Percentiles rank a stretch among this genome's conserved stretches.
These are phyloP conservation scores for Subacronicta megacephala DNA, from an alignment of 2,888 invertebrate genomes.

Conservation along the genomic window DNA sequence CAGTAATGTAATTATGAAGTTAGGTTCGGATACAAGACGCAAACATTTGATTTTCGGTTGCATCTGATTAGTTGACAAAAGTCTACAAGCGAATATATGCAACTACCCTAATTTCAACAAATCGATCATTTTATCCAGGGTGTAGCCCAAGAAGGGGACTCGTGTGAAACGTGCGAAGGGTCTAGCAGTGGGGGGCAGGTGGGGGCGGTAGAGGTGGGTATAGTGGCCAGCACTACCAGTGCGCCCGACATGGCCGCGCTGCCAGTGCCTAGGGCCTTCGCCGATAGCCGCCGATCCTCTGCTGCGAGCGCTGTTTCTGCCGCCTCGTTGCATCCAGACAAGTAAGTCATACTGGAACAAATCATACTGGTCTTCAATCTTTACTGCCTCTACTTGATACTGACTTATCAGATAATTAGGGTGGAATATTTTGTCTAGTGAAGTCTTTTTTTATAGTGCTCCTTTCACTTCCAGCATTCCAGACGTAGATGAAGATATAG, in stretches of 20 bases:
- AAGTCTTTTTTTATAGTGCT: not conserved
- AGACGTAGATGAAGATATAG: conserved; percentile 89
- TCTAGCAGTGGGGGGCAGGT: conserved; percentile 42
- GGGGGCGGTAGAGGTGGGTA: conserved; percentile 87
- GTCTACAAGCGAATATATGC: too few relatives aligned
- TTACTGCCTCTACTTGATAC: too few relatives aligned
- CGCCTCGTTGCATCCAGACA: conserved; percentile 81
- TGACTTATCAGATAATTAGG: too few relatives aligned
- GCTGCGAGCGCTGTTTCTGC: conserved; percentile 87
- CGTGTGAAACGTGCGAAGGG: conserved; percentile 68
- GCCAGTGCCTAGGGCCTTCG: conserved; percentile 94
- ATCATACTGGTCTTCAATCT: not conserved
- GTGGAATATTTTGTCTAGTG: too few relatives aligned
- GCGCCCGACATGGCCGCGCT: conserved; percentile 72
- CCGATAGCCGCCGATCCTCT: conserved; percentile 93
- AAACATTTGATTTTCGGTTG: too few relatives aligned
- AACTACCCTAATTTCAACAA: not conserved
- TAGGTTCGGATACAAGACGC: too few relatives aligned
- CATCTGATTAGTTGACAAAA: too few relatives aligned
- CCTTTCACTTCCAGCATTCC: conserved; percentile 80
- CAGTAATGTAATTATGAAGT: too few relatives aligned
- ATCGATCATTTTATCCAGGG: conserved; percentile 37
- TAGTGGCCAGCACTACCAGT: conserved; percentile 45
- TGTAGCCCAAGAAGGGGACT: conserved; percentile 65
- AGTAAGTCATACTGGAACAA: conserved; percentile 62